Evolutionary conservation across 1,140 invertebrate species (phyloP), one percentile per base, ranked within the genome.

Genomic region (Musca vetustissima): DNA sequence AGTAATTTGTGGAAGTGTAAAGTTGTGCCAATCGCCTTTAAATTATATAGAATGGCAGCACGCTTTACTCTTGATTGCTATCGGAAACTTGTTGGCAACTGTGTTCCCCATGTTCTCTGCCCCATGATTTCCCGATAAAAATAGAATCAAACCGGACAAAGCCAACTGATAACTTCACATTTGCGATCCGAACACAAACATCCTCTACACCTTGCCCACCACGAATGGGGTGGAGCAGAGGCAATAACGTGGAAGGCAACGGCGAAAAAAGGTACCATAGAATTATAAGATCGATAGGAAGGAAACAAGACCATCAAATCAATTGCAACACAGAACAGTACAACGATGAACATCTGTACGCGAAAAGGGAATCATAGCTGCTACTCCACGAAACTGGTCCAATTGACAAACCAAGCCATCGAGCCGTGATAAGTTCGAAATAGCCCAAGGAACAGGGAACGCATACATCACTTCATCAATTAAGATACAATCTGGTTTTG

Each of bases 261-360:
- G n/a, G n/a, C n/a, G n/a, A n/a, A n/a, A n/a, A n/a, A 11, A 13
- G 36, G 36, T 43, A 43, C 36, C 4, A 43, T 43, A 11, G 57
- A 61, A 36, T 61, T 43, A 61, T 36, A 61, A 61, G 57, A 61
- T 61, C 28, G 57, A 61, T 61, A 61, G 57, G 57, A 61, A 61
- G 57, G 57, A 61, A 61, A 61, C 57, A 61, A 36, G 28, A 61
- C 57, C 11, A 61, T 61, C 57, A 61, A 61, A 61, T 61, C 28
- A 61, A 25, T 61, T 36, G 17, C 17, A n/a, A n/a, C n/a, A n/a
- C n/a, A 52, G 49, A 36, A 61, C 55, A 32, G 15, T n/a, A 43
- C n/a, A 61, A 32, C 13, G 57, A 61, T 43, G 36, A 43, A 43
- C 36, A 43, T 13, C 28, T 36, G 32, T 61, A 19, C 28, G 25